Evolutionary conservation across 35 echinoderm and acorn worm genomes (phyloP), one percentile per base, ranked within the genome.

Genomic region (Ophiothrix spiculata): DNA sequence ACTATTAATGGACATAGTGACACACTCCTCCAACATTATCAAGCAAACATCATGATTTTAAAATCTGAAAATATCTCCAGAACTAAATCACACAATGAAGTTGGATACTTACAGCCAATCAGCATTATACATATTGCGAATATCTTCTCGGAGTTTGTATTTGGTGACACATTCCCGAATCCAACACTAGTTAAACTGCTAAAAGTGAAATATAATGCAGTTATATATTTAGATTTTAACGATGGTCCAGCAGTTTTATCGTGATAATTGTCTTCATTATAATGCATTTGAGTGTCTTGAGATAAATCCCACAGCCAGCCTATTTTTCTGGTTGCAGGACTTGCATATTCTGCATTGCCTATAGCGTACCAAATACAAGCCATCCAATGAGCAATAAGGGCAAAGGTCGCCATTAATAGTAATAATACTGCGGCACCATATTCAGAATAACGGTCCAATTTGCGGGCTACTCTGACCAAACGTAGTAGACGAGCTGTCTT

Each of bases 161-260:
- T 99, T 31, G 96, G 96, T 23, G 96, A 99, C 74, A 99, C 92
- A 39, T 99, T 99, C 36, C 96, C 96, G 78, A 99, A 99, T 33
- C 96, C 96, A 1, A 99, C 96, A 82, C 96, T 99, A 35, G 96
- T 99, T 32, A 99, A 87, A 88, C 96, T 99, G 94, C 96, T 99
- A 79, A 99, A 99, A 19, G 96, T 99, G 73, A 99, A 99, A 49
- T 99, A 99, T 69, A 99, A 78, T 31, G 96, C 96, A 40, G 96
- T 99, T 77, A 99, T 99, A 81, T 99, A 99, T 76, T 94, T 94
- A 74, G 96, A 99, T 74, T 94, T 85, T 86, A 99, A 86, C 8
- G 96, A 81, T 2, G 96, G 94, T n/a, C 94, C 94, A 15, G 3
- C 60, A 10, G 60, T 2, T 28, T 25, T 10, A 10, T 49, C 19